Evolutionary conservation across 1,140 invertebrate species (phyloP).

Genomic region (Hesperophylax magnus): DNA sequence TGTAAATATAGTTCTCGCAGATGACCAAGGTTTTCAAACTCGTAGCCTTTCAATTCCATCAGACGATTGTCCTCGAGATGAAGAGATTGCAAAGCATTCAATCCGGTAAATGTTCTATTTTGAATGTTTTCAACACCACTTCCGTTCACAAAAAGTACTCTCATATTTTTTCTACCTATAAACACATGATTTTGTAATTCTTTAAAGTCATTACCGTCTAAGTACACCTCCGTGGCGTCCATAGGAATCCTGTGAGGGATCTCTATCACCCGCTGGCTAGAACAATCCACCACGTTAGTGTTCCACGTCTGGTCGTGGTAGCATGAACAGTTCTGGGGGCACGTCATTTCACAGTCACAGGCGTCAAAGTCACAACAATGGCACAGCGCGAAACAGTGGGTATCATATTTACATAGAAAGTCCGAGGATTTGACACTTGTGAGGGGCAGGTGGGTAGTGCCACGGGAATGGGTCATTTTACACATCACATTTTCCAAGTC

Average conservation of each 20-base stretch:
- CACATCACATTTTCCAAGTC: slow-evolving; percentile 90
- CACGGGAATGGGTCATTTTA: slow-evolving; percentile 82
- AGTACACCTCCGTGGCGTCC: slow-evolving; percentile 93
- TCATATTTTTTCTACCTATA: slow-evolving; percentile 92
- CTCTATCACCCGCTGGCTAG: slow-evolving; percentile 79
- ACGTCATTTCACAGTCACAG: slow-evolving; percentile 96
- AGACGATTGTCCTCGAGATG: slow-evolving; percentile 91
- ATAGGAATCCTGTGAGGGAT: slow-evolving; percentile 91
- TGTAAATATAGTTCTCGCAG: slow-evolving; percentile 89
- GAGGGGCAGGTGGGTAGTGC: slow-evolving; percentile 77
- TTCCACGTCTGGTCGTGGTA: slow-evolving; percentile 95
- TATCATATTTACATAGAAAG: slow-evolving; percentile 92
- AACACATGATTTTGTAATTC: slow-evolving; percentile 91
- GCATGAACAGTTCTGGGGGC: slow-evolving; percentile 91
- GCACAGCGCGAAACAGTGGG: slow-evolving; percentile 93
- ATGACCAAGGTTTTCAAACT: slow-evolving; percentile 88
- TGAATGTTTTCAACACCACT: slow-evolving; percentile 89
- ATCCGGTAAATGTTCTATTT: slow-evolving; percentile 93
- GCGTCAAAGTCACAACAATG: slow-evolving; percentile 96
- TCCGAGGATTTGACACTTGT: slow-evolving; percentile 80
- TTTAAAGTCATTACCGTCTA: slow-evolving; percentile 90
- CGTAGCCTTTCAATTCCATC: slow-evolving; percentile 85
- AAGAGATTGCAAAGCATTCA: slow-evolving; percentile 84
- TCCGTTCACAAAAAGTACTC: slow-evolving; percentile 87
- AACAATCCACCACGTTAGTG: slow-evolving; percentile 93